Evolutionary conservation across 2,113 vertebrate species (phyloP).

Genomic region (Struthidea cinerea): DNA sequence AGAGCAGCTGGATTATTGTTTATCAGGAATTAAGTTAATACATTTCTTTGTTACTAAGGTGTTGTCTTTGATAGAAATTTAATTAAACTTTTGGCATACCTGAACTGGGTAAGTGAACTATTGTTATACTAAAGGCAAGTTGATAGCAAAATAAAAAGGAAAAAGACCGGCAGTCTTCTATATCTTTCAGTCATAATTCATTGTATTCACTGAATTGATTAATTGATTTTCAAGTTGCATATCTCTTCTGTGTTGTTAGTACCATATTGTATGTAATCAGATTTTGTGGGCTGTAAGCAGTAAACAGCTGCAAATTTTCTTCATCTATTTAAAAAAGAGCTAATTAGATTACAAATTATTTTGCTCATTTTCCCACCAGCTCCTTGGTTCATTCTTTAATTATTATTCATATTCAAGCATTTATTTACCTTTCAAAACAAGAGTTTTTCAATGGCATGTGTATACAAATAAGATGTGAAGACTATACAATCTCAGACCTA

Average conservation of each 20-base stretch:
- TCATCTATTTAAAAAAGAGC: not conserved
- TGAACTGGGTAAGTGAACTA: not conserved
- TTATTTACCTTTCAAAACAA: not conserved
- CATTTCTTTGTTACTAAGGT: not conserved
- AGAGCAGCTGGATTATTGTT: not conserved
- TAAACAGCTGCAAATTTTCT: not conserved
- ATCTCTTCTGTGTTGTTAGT: not conserved
- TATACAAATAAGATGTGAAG: not conserved
- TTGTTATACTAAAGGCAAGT: not conserved
- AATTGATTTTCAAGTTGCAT: not conserved
- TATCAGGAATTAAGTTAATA: not conserved
- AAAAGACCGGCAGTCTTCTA: not conserved
- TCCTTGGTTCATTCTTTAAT: not conserved
- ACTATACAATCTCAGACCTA: not conserved
- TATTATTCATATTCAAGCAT: not conserved
- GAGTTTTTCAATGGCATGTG: not conserved
- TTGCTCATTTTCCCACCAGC: not conserved
- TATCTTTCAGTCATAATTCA: not conserved
- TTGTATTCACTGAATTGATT: not conserved
- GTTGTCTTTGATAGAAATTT: not conserved
- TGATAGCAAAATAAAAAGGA: too few relatives aligned
- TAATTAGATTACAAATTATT: not conserved
- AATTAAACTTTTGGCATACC: not conserved
- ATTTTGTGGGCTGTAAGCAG: not conserved
- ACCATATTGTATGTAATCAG: not conserved